Conservation (phyloP, 2,113 vertebrate genomes). For the Sander vitreus region DNA sequence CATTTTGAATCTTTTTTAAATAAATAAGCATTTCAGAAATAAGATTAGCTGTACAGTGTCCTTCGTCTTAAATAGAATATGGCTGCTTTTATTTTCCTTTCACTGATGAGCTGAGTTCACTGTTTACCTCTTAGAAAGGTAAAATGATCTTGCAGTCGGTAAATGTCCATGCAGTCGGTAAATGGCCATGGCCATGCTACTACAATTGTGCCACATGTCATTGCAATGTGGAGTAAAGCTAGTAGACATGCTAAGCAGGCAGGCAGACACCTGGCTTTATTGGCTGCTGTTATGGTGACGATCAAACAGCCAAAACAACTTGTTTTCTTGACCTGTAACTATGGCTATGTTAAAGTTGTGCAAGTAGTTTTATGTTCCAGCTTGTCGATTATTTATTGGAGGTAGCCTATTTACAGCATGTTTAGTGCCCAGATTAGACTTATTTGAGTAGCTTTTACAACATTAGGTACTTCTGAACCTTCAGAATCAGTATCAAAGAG, state of each 20-base stretch:
- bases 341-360: slow-evolving; percentile 1
- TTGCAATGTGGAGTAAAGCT: slow-evolving; percentile 51
- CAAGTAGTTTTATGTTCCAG: background rate
- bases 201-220: slow-evolving; percentile 50
- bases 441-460: slow-evolving; percentile 2
- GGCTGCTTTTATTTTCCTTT: background rate
- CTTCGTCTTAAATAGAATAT: background rate
- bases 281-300: slow-evolving; percentile 24
- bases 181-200: slow-evolving; percentile 12
- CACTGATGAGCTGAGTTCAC: slow-evolving; percentile 4
- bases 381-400: background rate
- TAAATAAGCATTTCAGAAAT: background rate
- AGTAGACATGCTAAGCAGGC: slow-evolving; percentile 32
- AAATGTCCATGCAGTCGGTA: background rate
- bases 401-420: background rate
- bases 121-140: slow-evolving; percentile 8
- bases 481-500: background rate
- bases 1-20: background rate
- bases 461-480: background rate
- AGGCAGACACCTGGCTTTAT: slow-evolving; percentile 33
- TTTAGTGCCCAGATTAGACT: background rate
- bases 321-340: background rate
- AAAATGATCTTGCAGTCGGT: background rate
- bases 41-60: background rate
- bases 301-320: slow-evolving; percentile 1